These are phyloP conservation scores for Limonius californicus DNA, from an alignment of 1,140 invertebrate species.

Conservation along the genomic window DNA sequence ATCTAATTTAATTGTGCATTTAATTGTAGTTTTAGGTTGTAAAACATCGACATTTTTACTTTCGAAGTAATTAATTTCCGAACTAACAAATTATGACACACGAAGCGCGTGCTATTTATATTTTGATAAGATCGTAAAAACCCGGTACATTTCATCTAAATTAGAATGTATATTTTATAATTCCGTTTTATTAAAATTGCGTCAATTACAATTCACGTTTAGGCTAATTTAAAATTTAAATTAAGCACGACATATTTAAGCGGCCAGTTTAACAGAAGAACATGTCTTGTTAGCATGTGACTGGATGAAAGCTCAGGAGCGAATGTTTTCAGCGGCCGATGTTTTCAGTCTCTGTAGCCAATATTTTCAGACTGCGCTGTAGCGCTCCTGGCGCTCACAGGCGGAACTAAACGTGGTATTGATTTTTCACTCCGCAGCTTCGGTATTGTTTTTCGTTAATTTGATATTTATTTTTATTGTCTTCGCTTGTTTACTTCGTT, in stretches of 20 bases:
- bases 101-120: background rate
- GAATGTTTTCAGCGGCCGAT: constrained; percentile 18
- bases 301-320: background rate
- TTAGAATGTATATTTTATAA: background rate
- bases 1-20: background rate
- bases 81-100: background rate
- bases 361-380: background rate
- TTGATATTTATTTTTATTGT: too few species aligned
- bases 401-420: constrained; percentile 5
- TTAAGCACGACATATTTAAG: constrained; percentile 15
- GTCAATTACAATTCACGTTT: background rate
- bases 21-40: background rate
- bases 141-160: too few species aligned
- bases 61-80: background rate
- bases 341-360: constrained; percentile 3
- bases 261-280: constrained; percentile 10
- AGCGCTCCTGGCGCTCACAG: background rate
- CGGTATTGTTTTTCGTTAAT: background rate
- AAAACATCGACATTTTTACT: background rate
- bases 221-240: background rate
- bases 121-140: background rate
- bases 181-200: constrained; percentile 1
- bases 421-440: background rate
- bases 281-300: constrained; percentile 7
- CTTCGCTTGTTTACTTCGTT: too few species aligned